Evolutionary conservation across 2,888 invertebrate genomes (phyloP), one percentile per base, ranked within the genome.

Genomic region (Oasisia sp.): DNA sequence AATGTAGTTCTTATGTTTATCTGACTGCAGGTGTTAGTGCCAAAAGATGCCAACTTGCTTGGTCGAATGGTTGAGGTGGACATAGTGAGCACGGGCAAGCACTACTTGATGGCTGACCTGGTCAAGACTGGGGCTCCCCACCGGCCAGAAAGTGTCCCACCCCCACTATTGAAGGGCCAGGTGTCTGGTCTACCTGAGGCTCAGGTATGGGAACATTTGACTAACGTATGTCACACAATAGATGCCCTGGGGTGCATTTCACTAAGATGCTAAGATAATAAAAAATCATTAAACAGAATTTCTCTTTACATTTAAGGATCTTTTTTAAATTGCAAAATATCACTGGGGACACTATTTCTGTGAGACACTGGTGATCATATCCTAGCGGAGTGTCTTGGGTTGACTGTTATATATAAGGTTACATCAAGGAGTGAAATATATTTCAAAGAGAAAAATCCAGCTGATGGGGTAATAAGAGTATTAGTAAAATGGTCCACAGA

Each of bases 31-130:
- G 98, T 99, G 0, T 96, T 99, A 92, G 97, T 99, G 0, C 98
- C 98, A 0, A 98, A 98, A 97, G 97, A 97, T 9, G 97, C 98
- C 0, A 97, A 97, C 94, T 97, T 97, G 91, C 97, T 99, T 97
- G 99, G 99, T 0, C 98, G 98, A 95, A 97, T 98, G 96, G 97
- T 99, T 0, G 97, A 97, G 0, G 99, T 99, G 0, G 97, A 97
- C 95, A 98, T 99, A 4, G 94, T 94, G n/a, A 95, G 95, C 92
- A 95, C 96, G 0, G 96, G 96, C 19, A 97, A 97, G 94, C 96
- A 97, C 94, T 96, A 95, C 93, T 94, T 97, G 95, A 96, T 96
- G 93, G 96, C 96, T 38, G 92, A 94, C 92, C 93, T 95, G 89
- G 93, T 96, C 3, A 92, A 93, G 12, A 94, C 94, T 14, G 92